Percentiles rank a stretch among this genome's conserved stretches.
Evolutionary conservation across 1,140 invertebrate species (phyloP).

Genomic region (Cyphomyrmex costatus): DNA sequence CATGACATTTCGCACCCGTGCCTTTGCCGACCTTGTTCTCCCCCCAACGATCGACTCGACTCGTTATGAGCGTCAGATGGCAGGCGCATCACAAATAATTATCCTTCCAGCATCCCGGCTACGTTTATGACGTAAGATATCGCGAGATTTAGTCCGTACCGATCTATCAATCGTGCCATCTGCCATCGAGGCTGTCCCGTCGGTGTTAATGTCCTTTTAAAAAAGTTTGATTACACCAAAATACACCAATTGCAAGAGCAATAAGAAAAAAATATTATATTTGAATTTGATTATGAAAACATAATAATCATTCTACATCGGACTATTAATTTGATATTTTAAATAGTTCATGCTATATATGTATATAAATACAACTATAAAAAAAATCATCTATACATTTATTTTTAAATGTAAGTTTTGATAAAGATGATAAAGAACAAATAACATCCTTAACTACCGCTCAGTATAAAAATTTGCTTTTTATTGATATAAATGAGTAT

Average conservation of each 20-base stretch:
- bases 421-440: background rate
- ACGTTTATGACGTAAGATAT: slow-evolving; percentile 60
- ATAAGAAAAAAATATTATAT: background rate
- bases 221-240: slow-evolving; percentile 12
- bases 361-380: too few relatives aligned
- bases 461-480: background rate
- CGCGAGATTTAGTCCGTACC: slow-evolving; percentile 61
- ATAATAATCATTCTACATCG: background rate
- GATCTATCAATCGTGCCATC: slow-evolving; percentile 63
- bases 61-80: slow-evolving; percentile 68
- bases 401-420: background rate
- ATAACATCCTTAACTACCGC: background rate
- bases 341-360: background rate
- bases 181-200: slow-evolving; percentile 29
- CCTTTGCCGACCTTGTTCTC: slow-evolving; percentile 57
- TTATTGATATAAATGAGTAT: background rate
- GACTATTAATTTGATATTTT: background rate
- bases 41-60: slow-evolving; percentile 23
- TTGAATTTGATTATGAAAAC: background rate
- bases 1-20: slow-evolving; percentile 63
- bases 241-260: slow-evolving; percentile 1
- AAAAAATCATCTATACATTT: background rate
- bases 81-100: slow-evolving; percentile 64
- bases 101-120: slow-evolving; percentile 52
- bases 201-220: slow-evolving; percentile 41